A percentile compares a stretch with the other conserved stretches of the same genome.
Evolutionary conservation across 1,140 invertebrate species (phyloP).

Genomic region (Solenopsis fugax): DNA sequence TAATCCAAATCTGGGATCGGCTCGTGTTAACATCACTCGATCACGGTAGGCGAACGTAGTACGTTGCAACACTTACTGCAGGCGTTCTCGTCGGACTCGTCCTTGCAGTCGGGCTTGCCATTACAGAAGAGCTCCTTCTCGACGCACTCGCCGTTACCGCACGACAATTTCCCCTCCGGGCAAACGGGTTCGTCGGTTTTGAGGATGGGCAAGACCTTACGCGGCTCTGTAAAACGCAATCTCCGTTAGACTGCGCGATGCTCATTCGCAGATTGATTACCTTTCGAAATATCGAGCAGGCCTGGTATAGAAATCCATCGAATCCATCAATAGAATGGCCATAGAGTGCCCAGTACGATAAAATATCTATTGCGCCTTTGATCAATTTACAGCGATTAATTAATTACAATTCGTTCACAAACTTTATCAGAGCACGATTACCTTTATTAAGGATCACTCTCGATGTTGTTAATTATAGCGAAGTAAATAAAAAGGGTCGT

Average conservation of each 20-base stretch:
- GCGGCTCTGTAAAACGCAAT: slow-evolving; percentile 90
- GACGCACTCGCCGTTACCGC: slow-evolving; percentile 95
- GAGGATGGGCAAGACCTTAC: slow-evolving; percentile 94
- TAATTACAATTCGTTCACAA: not conserved
- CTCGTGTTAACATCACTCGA: not conserved
- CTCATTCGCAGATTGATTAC: not conserved
- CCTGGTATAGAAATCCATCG: not conserved
- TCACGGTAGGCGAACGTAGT: not conserved
- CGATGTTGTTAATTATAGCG: not conserved
- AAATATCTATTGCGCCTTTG: not conserved
- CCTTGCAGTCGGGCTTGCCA: slow-evolving; percentile 96
- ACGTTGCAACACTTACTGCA: slow-evolving; percentile 92
- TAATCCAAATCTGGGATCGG: slow-evolving; percentile 3
- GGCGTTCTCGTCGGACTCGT: slow-evolving; percentile 97
- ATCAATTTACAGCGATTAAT: not conserved
- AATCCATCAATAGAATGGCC: slow-evolving; percentile 4
- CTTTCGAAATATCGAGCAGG: not conserved
- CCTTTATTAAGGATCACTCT: not conserved
- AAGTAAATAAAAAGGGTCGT: not conserved
- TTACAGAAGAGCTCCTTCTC: slow-evolving; percentile 97
- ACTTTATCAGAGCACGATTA: not conserved
- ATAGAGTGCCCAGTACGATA: not conserved
- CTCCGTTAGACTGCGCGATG: slow-evolving; percentile 49
- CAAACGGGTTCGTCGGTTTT: slow-evolving; percentile 97
- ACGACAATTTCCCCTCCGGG: slow-evolving; percentile 94